Evolutionary conservation across 64 coral and sea anemone genomes (phyloP).

Genomic region (Platygyra sinensis): DNA sequence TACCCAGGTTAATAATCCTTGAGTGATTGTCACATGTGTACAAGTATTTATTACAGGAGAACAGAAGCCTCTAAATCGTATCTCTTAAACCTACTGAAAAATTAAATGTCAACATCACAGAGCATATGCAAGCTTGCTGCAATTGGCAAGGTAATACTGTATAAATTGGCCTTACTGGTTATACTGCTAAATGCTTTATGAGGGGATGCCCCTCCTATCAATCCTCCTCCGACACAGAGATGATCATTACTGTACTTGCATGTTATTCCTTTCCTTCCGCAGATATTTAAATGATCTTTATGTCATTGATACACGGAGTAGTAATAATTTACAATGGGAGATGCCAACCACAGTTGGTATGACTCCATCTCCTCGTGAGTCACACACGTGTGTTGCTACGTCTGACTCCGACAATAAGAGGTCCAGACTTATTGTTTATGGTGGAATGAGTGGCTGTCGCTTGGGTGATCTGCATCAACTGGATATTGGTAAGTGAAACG

Average conservation of each 20-base stretch:
- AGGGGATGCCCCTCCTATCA: too few species aligned
- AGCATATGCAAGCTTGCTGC: too few species aligned
- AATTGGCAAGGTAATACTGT: too few species aligned
- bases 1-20: conserved; percentile 63
- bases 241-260: too few species aligned
- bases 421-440: conserved; percentile 92
- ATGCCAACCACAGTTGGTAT: conserved; percentile 76
- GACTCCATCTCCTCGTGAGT: conserved; percentile 91
- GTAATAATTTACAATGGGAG: conserved; percentile 89
- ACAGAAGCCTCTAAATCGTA: neutral
- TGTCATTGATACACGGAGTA: conserved; percentile 74
- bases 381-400: conserved; percentile 85
- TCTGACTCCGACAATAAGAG: conserved; percentile 80
- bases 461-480: conserved; percentile 95
- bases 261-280: conserved; percentile 1
- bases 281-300: conserved; percentile 99
- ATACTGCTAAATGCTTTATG: too few species aligned
- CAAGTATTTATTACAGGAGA: neutral
- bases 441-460: conserved; percentile 99
- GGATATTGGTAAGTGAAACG: conserved; percentile 80
- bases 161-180: too few species aligned
- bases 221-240: too few species aligned
- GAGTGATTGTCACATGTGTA: neutral
- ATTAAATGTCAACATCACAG: neutral
- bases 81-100: neutral